Evolutionary conservation across 23 tunicate species (phyloP), one percentile per base, ranked within the genome.

Genomic region (Phallusia fumigata): DNA sequence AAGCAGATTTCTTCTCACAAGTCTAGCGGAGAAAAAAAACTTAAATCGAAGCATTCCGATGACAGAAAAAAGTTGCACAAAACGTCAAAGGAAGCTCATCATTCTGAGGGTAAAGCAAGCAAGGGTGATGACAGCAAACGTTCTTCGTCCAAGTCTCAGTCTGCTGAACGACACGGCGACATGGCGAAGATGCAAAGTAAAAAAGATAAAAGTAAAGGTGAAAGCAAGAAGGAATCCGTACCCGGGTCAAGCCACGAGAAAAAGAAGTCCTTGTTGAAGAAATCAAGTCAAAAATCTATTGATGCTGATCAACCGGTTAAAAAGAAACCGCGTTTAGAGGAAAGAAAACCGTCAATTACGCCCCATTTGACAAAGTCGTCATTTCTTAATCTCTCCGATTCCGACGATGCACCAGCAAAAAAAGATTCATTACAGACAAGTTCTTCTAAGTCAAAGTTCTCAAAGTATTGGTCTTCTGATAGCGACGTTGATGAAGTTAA

Each of bases 251-350:
- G 31, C 31, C 36, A 28, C 50, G 75, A 52, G 2, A 32, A 35
- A 28, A 49, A 30, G 33, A 36, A 40, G n/a, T 22, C 19, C 12
- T 49, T 16, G 64, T 69, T 30, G 81, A 80, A 80, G 52, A 26
- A 33, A 10, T 58, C 64, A 44, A 73, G 64, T 81, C 73, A 24
- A 12, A 81, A 81, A 33, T 64, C 76, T 0, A 6, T 18, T 2
- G 84, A 65, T 3, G n/a, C 33, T 19, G 84, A 81, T 30, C 84
- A 81, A 34, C 84, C 84, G 13, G 84, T 58, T 8, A 81, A 81
- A 40, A 81, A 81, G 73, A 81, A 81, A 31, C 74, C 77, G 0
- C 52, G 73, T 19, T 22, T 81, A 10, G 84, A 81, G 30, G 40
- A 32, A 22, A 26, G 18, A 36, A 81, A 81, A 65, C 45, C 22